phyloP scores from a whole-genome alignment of 2,888 invertebrate genomes.

The Eristalis arbustorum region DNA sequence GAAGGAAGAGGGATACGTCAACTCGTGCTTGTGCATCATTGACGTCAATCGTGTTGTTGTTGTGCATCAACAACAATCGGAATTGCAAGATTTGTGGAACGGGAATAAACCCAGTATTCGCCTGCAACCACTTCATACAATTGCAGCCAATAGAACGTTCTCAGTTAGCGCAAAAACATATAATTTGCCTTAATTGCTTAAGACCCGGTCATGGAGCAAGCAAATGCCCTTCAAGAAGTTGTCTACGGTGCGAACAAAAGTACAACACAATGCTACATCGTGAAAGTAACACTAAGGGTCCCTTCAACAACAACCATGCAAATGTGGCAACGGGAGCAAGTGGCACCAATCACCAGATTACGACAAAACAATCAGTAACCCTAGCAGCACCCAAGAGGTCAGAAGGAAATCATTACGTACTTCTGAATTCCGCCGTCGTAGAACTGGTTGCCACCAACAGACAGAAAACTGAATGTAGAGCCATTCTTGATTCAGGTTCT shows the following conservation, averaged over 20 bases:
- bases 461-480: not conserved
- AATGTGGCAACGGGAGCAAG: too few species aligned
- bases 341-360: not conserved
- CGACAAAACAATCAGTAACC: not conserved
- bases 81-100: constrained; percentile 15
- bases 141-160: constrained; percentile 9
- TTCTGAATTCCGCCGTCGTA: not conserved
- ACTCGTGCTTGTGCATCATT: too few species aligned
- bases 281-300: not conserved
- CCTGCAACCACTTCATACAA: constrained; percentile 4
- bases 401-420: not conserved
- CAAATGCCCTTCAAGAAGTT: constrained; percentile 17
- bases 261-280: not conserved
- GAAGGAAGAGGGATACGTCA: too few species aligned
- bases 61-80: too few species aligned
- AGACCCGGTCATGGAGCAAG: not conserved
- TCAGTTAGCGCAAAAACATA: not conserved
- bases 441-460: constrained; percentile 1
- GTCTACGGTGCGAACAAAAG: constrained; percentile 2
- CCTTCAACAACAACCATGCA: constrained; percentile 17
- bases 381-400: not conserved
- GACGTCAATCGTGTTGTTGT: too few species aligned
- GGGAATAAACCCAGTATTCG: not conserved
- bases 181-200: not conserved
- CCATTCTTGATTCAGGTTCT: constrained; percentile 21